phyloP scores from a whole-genome alignment of 2,113 vertebrate species.

The Talpa occidentalis region DNA sequence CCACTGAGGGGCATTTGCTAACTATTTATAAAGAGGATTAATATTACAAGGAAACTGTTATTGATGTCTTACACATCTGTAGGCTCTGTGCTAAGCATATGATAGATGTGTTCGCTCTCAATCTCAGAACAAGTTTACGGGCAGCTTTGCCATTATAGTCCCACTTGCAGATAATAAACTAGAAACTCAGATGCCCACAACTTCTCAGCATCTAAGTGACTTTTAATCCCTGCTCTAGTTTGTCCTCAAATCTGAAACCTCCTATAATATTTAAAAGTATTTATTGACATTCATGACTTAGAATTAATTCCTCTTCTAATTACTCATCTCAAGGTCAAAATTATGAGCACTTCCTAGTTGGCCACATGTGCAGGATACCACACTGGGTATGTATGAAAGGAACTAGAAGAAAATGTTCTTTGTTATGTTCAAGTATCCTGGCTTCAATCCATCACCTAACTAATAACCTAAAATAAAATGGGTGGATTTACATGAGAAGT shows the following conservation, averaged over 20 bases:
- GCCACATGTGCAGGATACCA: not conserved
- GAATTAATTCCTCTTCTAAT: constrained; percentile 55
- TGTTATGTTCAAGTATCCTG: not conserved
- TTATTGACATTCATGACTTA: constrained; percentile 55
- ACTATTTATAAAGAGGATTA: not conserved
- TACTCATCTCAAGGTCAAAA: constrained; percentile 35
- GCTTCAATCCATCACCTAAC: constrained; percentile 24
- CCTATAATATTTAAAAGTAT: constrained; percentile 1
- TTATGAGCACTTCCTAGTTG: not conserved
- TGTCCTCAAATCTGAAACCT: not conserved
- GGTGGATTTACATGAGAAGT: not conserved
- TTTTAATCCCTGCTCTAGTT: constrained; percentile 38
- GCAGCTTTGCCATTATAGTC: not conserved
- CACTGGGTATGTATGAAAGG: not conserved
- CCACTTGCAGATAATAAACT: not conserved
- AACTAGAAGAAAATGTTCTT: not conserved
- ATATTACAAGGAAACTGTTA: not conserved
- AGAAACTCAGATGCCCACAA: not conserved
- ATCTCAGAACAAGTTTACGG: not conserved
- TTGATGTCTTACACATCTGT: not conserved
- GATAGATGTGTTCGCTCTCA: not conserved
- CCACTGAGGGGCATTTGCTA: not conserved
- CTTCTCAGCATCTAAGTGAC: not conserved
- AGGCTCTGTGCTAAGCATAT: not conserved
- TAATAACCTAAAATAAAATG: constrained; percentile 19